Percentiles rank a stretch among this genome's conserved stretches.
These are phyloP conservation scores for Pogonomyrmex barbatus DNA, from an alignment of 1,140 invertebrate species.

Conservation along the genomic window DNA sequence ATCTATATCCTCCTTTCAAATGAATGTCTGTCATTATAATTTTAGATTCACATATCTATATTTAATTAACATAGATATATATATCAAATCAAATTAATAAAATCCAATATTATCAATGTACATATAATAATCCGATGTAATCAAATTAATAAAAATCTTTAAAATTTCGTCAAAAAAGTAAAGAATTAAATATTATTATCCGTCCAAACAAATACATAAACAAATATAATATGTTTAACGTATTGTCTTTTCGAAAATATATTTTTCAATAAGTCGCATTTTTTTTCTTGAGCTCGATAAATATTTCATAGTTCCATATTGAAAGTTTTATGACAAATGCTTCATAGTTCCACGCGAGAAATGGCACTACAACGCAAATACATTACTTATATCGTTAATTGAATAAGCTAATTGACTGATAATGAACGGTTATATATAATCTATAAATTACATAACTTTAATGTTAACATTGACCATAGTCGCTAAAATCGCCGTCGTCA, in stretches of 20 bases:
- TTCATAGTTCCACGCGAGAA: not conserved
- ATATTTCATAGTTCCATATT: not conserved
- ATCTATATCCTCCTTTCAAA: not conserved
- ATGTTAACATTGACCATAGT: conserved; percentile 1
- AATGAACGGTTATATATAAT: conserved; percentile 11
- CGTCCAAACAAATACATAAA: too few species aligned
- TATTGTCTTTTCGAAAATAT: not conserved
- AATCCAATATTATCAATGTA: too few species aligned
- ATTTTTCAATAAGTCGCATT: not conserved
- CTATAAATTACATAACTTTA: not conserved
- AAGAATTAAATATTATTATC: not conserved
- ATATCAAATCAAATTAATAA: conserved; percentile 1
- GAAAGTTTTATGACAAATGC: conserved; percentile 13
- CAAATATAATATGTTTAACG: not conserved
- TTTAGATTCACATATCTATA: not conserved
- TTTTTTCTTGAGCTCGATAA: not conserved
- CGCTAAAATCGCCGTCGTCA: not conserved
- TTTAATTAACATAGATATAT: not conserved
- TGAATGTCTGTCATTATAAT: not conserved
- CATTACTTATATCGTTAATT: conserved; percentile 46
- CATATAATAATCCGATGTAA: not conserved
- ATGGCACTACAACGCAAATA: conserved; percentile 6
- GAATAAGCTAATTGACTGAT: conserved; percentile 40
- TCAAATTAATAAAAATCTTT: not conserved
- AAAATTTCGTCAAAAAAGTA: not conserved